Evolutionary conservation across 2,113 vertebrate species (phyloP), one percentile per base, ranked within the genome.

Genomic region (Nothocercus julius): DNA sequence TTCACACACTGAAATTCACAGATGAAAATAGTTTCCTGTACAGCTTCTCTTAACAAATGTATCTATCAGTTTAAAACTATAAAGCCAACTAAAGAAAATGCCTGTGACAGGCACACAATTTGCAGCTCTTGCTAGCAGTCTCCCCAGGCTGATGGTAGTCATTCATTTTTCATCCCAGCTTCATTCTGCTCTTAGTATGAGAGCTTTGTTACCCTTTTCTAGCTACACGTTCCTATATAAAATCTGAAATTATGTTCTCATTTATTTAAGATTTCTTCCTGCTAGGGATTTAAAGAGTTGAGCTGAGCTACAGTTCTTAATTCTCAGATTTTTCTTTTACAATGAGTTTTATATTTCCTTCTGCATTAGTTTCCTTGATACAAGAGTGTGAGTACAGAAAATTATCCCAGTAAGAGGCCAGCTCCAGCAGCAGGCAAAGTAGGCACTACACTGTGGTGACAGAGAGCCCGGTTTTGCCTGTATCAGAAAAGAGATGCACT

Each of bases 231-330:
- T 68, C 47, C 72, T 64, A 44, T 38, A 84, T 81, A 86, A 85
- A 96, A 95, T 36, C 54, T 78, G 38, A 96, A 89, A 85, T 88
- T 85, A 93, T 6, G 11, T 90, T 93, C 76, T 56, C 62, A 82
- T 83, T 91, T 91, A 67, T 89, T 73, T 70, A 63, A 70, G 68
- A 79, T 79, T 85, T 91, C 82, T 66, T 85, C 74, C 80, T 69
- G 76, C 8, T 44, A 45, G 54, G 70, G 72, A 91, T 78, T 27
- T 61, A 56, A 89, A 86, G 85, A 70, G 38, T 30, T 66, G 40
- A 44, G 32, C 44, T 82, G 27, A 82, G 69, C 40, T 70, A 49
- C 30, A 20, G 51, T 63, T 51, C 38, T 80, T 1, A 1, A 27
- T 36, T 84, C 1, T 28, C 32, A 10, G 47, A 51, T 51, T 45